phyloP scores from a whole-genome alignment of 2,888 invertebrate genomes.

The Pedicia rivosa region DNA sequence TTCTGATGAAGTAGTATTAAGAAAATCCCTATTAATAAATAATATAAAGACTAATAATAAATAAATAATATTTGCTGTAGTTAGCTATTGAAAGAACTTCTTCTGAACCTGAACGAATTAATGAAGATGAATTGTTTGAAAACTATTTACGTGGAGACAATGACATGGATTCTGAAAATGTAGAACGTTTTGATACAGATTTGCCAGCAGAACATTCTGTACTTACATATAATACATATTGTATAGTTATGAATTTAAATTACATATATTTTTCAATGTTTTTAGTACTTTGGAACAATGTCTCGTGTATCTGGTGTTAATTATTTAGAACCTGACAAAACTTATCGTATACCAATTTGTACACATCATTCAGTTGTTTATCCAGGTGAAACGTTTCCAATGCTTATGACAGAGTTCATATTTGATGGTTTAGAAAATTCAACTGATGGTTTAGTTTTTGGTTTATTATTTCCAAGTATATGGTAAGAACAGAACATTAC shows the following conservation, averaged over 20 bases:
- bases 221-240: slow-evolving; percentile 14
- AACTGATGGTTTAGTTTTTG: slow-evolving; percentile 25
- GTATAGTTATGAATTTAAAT: slow-evolving; percentile 1
- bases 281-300: slow-evolving; percentile 28
- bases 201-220: slow-evolving; percentile 39
- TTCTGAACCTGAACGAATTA: no score
- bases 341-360: slow-evolving; percentile 39
- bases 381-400: slow-evolving; percentile 66
- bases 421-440: slow-evolving; percentile 20
- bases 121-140: slow-evolving; percentile 6
- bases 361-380: slow-evolving; percentile 46
- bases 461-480: slow-evolving; percentile 28
- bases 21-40: no score
- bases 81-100: no score
- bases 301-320: slow-evolving; percentile 48
- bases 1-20: no score
- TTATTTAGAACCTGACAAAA: slow-evolving; percentile 38
- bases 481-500: no score
- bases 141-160: slow-evolving; percentile 4
- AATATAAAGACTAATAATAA: no score
- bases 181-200: slow-evolving; percentile 32
- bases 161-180: slow-evolving; percentile 9
- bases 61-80: no score
- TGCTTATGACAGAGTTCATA: slow-evolving; percentile 37
- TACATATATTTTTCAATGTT: neutral